Base-by-base conservation (phyloP, 1,140 invertebrate species). In the Brachionus manjavacas region DNA sequence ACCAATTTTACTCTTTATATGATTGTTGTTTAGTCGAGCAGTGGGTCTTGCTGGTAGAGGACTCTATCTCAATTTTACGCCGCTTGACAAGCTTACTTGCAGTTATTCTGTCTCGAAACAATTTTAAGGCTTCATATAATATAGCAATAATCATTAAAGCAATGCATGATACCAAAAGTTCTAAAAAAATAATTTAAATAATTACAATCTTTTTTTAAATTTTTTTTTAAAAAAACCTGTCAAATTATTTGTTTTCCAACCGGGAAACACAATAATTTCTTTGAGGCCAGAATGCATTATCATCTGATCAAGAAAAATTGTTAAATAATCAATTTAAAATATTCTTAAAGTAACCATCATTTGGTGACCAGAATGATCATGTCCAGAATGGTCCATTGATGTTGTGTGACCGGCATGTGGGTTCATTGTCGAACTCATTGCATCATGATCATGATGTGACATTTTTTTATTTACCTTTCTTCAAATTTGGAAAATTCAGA, bases 51-150 rank as follows among this genome's bases (percentile, higher is more conserved):
- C 12, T 64, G 12, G 55, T 64, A 9, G 52, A 7, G 2, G 64
- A 39, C n/a, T 81, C 52, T 8, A 81, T 16, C 28, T 60, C 35
- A 55, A 43, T 49, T 81, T 64, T 41, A 1, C n/a, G 49, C 4
- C 25, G 16, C 14, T 39, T 64, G 4, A 41, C 9, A 1, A 81
- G n/a, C 12, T 35, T 60, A 4, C 41, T 81, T 7, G 20, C 52
- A 6, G 79, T 81, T 9, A 81, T 39, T 81, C 23, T 84, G 46
- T 88, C 87, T 41, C 86, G 25, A 12, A 85, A 52, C 1, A 86
- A 74, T 43, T 86, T 86, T 14, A 86, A 72, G 9, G 84, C 86
- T 83, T 86, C 86, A 49, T 86, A 86, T 7, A 85, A 74, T 31
- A 83, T 46, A 3, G 86, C 85, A 16, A 86, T 84, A 12, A 86